These are phyloP conservation scores for Lordiphosa fenestrarum DNA, from an alignment of 2,888 invertebrate genomes.

Conservation along the genomic window DNA sequence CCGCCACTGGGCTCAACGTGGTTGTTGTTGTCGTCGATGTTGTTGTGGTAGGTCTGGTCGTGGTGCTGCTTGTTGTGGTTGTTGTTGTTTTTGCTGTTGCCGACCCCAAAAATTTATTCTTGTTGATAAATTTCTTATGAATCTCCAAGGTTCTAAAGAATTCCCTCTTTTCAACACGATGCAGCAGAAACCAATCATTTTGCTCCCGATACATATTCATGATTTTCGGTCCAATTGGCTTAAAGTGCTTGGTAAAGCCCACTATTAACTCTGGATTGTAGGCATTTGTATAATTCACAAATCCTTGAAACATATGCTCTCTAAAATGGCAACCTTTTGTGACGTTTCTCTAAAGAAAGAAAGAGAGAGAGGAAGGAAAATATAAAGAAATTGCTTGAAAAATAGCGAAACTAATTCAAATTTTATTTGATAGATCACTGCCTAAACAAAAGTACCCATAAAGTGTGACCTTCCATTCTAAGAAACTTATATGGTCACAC, in stretches of 20 bases:
- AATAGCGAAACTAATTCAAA: too few species aligned
- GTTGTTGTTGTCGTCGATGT: constrained; percentile 40
- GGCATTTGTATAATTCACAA: constrained; percentile 70
- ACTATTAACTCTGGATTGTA: constrained; percentile 70
- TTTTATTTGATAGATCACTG: too few species aligned
- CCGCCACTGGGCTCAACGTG: constrained; percentile 41
- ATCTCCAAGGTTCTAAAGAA: constrained; percentile 36
- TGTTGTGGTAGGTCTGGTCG: constrained; percentile 31
- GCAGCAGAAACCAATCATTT: constrained; percentile 71
- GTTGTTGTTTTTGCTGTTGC: constrained; percentile 17
- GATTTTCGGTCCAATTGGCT: constrained; percentile 70
- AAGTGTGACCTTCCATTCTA: too few species aligned
- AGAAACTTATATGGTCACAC: too few species aligned
- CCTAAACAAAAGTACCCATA: too few species aligned
- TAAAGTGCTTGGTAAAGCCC: constrained; percentile 77
- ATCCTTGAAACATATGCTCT: constrained; percentile 73
- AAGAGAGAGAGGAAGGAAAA: not conserved
- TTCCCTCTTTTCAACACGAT: constrained; percentile 58
- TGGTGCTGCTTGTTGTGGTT: constrained; percentile 23
- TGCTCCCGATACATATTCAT: constrained; percentile 52
- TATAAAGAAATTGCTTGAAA: not conserved
- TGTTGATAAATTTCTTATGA: constrained; percentile 12
- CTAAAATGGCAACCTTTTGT: constrained; percentile 76
- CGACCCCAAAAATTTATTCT: not conserved
- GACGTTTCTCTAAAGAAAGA: constrained; percentile 63